Evolutionary conservation across 2,113 vertebrate genomes (phyloP).

Genomic region (Odobenus rosmarus): DNA sequence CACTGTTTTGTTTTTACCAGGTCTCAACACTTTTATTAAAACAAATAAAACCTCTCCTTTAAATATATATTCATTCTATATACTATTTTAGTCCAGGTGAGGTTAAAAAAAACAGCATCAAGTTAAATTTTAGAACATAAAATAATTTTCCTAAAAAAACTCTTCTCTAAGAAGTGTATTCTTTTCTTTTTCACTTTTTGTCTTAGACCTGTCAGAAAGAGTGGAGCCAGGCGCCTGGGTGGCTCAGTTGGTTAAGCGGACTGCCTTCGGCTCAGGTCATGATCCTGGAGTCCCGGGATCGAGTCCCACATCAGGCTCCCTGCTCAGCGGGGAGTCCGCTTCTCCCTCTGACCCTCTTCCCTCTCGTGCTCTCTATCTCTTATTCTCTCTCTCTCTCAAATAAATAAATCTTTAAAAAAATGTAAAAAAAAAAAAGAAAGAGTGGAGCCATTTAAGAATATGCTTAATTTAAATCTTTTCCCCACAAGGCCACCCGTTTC

Average conservation of each 20-base stretch:
- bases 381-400: too few relatives aligned
- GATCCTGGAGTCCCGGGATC: too few relatives aligned
- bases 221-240: background rate
- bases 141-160: slow-evolving; percentile 12
- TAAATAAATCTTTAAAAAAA: too few relatives aligned
- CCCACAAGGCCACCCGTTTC: background rate
- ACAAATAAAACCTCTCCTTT: background rate
- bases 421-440: background rate
- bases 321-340: too few relatives aligned
- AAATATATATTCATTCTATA: slow-evolving; percentile 38
- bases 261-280: too few relatives aligned
- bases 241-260: too few relatives aligned
- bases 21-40: slow-evolving; percentile 6
- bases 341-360: too few relatives aligned
- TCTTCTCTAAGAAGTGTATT: background rate
- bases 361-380: too few relatives aligned
- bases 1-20: slow-evolving; percentile 1
- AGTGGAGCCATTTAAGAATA: background rate
- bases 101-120: background rate
- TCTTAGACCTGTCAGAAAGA: background rate
- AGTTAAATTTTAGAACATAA: background rate
- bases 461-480: slow-evolving; percentile 9
- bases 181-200: background rate
- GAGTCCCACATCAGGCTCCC: too few relatives aligned
- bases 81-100: background rate